phyloP scores from a whole-genome alignment of 2,113 vertebrate species.

The Cyanistes caeruleus region DNA sequence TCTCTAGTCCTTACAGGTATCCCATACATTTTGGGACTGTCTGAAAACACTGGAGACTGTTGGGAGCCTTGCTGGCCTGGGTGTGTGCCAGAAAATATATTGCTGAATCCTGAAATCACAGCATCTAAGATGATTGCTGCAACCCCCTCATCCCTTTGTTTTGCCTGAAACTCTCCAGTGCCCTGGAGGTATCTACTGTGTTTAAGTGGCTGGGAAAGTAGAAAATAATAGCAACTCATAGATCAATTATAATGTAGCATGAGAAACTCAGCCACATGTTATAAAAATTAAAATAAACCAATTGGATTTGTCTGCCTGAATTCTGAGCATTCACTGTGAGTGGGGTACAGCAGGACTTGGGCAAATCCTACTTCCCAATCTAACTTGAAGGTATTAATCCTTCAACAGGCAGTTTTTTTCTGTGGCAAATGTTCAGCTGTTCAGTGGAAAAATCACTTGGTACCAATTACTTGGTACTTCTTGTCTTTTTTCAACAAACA shows the following conservation, averaged over 20 bases:
- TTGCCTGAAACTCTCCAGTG: conserved; percentile 55
- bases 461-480: background rate
- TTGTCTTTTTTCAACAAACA: background rate
- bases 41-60: background rate
- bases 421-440: background rate
- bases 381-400: background rate
- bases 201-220: conserved; percentile 65
- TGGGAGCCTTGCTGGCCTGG: conserved; percentile 39
- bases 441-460: background rate
- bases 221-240: conserved; percentile 46
- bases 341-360: background rate
- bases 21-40: background rate
- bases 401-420: background rate
- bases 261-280: conserved; percentile 36
- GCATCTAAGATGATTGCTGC: conserved; percentile 45
- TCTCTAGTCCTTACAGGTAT: background rate
- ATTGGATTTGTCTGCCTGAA: background rate
- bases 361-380: background rate
- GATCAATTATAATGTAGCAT: conserved; percentile 51
- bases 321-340: background rate
- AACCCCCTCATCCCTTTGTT: conserved; percentile 30
- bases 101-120: conserved; percentile 59
- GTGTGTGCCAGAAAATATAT: conserved; percentile 38
- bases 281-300: conserved; percentile 34
- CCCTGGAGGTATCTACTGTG: conserved; percentile 44